Evolutionary conservation across 1,140 invertebrate genomes (phyloP), one percentile per base, ranked within the genome.

Genomic region (Drosophila albomicans): DNA sequence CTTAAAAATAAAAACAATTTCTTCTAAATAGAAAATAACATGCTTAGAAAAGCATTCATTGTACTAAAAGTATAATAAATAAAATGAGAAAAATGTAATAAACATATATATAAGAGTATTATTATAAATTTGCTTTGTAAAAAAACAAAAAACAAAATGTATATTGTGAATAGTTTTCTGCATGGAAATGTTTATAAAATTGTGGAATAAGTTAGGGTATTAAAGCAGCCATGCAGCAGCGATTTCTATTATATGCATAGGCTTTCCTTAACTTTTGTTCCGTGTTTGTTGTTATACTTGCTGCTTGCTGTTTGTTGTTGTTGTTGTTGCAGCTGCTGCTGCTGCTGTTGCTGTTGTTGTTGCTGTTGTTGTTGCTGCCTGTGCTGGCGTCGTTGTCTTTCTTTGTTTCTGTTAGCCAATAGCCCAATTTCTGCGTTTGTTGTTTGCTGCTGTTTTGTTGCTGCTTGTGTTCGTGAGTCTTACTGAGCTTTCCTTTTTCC

Each of bases 351-450:
- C 38, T 38, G 43, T 5, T 32, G 43, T 4, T 49, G 28, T 5
- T 49, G 30, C 6, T 11, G 54, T 3, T 71, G 59, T 8, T 71
- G 30, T 6, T 68, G 25, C 10, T 56, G 63, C 38, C 28, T 16
- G 8, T 38, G 72, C 32, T 41, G 43, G 8, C 38, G 49, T 41
- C 20, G 66, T 62, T 62, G 43, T 35, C 54, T 59, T 71, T 71
- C 59, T 71, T 65, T 75, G 68, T 71, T 58, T 69, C 46, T 64
- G 52, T 13, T 71, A 35, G 68, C 59, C 73, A 59, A 71, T 75
- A 75, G 73, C 54, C 65, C 57, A 64, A 66, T 67, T 82, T 75
- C 72, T 77, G 81, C 73, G 77, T 73, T 84, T 69, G 72, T 35
- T 79, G 66, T 68, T 78, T 65, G 69, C 66, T 58, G 48, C 58